A percentile compares a stretch with the other conserved stretches of the same genome.
These are phyloP conservation scores for Oligia strigilis DNA, from an alignment of 2,888 invertebrate genomes.

Conservation along the genomic window DNA sequence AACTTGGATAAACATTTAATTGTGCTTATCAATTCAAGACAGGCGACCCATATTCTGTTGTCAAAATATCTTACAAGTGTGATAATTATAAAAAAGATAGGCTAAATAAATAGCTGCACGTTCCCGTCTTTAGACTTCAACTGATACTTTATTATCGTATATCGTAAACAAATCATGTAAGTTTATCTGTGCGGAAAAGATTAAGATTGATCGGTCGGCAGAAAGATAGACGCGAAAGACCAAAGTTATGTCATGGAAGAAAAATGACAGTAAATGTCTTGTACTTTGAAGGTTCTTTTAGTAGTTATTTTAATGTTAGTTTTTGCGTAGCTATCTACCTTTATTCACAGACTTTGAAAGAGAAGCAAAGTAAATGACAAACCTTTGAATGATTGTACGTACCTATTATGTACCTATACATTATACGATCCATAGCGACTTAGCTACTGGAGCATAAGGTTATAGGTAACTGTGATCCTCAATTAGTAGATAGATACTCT, in stretches of 20 bases:
- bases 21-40: constrained; percentile 34
- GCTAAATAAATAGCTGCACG: constrained; percentile 34
- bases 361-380: neutral
- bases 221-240: constrained; percentile 22
- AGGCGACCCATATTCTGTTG: constrained; percentile 48
- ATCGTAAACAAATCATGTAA: constrained; percentile 61
- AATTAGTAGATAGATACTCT: neutral
- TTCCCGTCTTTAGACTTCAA: constrained; percentile 19
- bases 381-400: neutral
- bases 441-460: neutral
- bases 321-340: neutral
- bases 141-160: constrained; percentile 50
- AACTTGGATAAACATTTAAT: constrained; percentile 39
- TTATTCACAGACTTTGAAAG: neutral
- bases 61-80: constrained; percentile 32
- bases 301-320: constrained; percentile 12
- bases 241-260: constrained; percentile 37
- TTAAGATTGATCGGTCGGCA: constrained; percentile 59
- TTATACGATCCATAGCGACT: neutral
- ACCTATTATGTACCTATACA: too few relatives aligned
- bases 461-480: neutral
- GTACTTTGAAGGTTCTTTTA: constrained; percentile 40
- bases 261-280: constrained; percentile 13
- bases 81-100: constrained; percentile 44
- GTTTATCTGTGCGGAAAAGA: constrained; percentile 58